Conservation (phyloP, 2,797 vertebrate species). For the Alauda arvensis region DNA sequence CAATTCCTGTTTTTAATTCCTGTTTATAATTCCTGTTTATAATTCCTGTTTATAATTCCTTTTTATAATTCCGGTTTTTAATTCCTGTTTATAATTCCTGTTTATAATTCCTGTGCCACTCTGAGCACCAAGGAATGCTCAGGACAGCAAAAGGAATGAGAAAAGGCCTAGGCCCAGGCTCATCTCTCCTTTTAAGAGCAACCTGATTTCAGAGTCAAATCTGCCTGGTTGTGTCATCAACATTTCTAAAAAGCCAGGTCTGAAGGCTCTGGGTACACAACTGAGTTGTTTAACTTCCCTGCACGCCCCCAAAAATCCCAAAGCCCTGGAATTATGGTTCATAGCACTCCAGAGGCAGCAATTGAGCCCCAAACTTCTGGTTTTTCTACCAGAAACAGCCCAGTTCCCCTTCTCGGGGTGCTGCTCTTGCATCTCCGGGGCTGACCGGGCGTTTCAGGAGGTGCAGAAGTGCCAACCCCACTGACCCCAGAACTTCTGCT, state of each 20-base stretch:
- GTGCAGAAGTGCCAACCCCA: accelerated
- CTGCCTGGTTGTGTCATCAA: accelerated
- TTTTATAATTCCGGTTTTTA: neutral
- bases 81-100: neutral
- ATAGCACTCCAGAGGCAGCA: accelerated
- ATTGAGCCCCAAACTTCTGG: accelerated
- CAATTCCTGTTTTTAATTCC: neutral
- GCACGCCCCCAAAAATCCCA: no score
- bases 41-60: neutral
- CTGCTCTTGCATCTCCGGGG: neutral
- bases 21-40: neutral
- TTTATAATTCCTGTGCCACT: neutral
- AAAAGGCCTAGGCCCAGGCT: neutral
- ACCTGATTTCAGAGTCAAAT: neutral
- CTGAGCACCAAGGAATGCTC: neutral
- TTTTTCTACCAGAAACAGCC: neutral
- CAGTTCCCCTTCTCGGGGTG: neutral
- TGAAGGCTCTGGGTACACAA: neutral
- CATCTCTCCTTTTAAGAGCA: neutral
- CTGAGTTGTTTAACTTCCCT: neutral
- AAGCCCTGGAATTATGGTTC: neutral
- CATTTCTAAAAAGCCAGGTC: neutral
- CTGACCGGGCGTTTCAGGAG: neutral
- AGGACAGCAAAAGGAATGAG: neutral
- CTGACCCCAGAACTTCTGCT: accelerated